Base-by-base conservation (phyloP, 1,140 invertebrate genomes). In the Vanessa tameamea region DNA sequence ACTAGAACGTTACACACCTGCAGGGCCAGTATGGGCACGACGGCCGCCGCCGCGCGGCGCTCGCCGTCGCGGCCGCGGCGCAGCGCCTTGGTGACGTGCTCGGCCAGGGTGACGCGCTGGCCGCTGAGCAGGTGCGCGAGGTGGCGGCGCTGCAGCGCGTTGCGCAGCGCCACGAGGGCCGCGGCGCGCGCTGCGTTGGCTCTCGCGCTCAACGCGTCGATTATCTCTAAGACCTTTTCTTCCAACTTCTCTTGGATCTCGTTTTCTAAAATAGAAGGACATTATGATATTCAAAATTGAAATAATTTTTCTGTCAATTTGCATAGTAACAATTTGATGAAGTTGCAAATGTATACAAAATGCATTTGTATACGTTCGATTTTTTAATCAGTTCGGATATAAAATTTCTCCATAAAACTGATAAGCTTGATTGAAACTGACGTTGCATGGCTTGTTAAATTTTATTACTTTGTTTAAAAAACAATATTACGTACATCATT, bases 171-270 rank as follows among this genome's bases (percentile, higher is more conserved):
- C 66, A 96, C 95, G 31, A 98, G 94, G 64, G 96, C 96, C 5
- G 93, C 93, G 3, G 95, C 95, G 67, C 98, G 94, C 8, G 96
- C 96, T 77, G 97, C 97, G 2, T 96, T 95, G 73, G 97, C 97
- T 84, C 98, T 98, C 76, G 98, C 96, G 3, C 95, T 95, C 9
- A 98, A 92, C 37, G 96, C 96, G 87, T 99, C 98, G 61, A 99
- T 95, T 0, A 95, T 95, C 82, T 98, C 97, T 26, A 95, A 94
- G 16, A 99, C 92, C 90, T 98, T 98, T 65, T 98, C 97, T 90
- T 99, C 98, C 82, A 98, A 96, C 53, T 96, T 95, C 85, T 99
- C 98, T 64, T 93, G 90, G 13, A 94, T 85, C 69, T 95, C 95
- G 61, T 95, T 95, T 51, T 93, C 91, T 91, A 83, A 11, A 79